These are phyloP conservation scores for Heliopora coerulea DNA, from an alignment of 92 coral and sea anemone species.

Conservation along the genomic window DNA sequence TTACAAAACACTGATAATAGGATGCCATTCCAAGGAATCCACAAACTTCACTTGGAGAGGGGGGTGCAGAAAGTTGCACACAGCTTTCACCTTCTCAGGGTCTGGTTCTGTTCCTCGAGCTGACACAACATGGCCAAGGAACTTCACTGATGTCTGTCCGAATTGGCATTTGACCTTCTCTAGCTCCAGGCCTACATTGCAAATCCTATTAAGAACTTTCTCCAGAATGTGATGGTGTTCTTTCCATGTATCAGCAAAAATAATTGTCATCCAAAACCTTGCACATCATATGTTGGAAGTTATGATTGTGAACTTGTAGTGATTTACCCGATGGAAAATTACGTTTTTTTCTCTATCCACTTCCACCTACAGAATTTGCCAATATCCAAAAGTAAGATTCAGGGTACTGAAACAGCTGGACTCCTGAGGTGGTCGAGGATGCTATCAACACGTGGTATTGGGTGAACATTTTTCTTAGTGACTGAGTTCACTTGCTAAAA, in stretches of 20 bases:
- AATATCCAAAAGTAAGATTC: constrained; percentile 15
- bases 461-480: constrained; percentile 19
- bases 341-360: constrained; percentile 8
- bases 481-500: constrained; percentile 7
- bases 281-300: constrained; percentile 29
- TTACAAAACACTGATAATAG: constrained; percentile 41
- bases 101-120: constrained; percentile 22
- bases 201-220: constrained; percentile 19
- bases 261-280: neutral
- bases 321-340: neutral
- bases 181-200: too few relatives aligned
- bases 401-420: constrained; percentile 11
- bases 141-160: constrained; percentile 33
- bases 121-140: constrained; percentile 54
- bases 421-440: constrained; percentile 19
- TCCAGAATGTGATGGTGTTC: constrained; percentile 5
- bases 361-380: constrained; percentile 3
- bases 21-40: constrained; percentile 45
- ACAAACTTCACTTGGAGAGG: constrained; percentile 29
- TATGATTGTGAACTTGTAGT: constrained; percentile 25
- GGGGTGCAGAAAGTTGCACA: too few relatives aligned
- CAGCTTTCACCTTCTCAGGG: too few relatives aligned
- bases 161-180: constrained; percentile 40
- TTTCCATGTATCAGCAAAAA: constrained; percentile 19
- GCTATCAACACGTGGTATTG: constrained; percentile 12